Evolutionary conservation across 2,888 invertebrate species (phyloP), one percentile per base, ranked within the genome.

Genomic region (Cyclophora albipunctata): DNA sequence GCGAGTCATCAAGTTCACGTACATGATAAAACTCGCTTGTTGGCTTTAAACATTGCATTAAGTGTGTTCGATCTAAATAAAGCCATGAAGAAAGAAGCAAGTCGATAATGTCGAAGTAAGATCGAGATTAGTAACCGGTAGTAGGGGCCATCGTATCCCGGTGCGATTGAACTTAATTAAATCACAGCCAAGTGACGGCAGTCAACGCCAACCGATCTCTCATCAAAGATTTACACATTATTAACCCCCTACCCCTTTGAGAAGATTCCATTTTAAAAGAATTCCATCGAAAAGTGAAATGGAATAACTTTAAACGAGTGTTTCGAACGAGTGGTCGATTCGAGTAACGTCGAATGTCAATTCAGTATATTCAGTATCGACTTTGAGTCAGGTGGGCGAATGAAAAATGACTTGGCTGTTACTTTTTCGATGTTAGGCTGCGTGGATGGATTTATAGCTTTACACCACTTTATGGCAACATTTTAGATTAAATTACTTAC

Each of bases 101-200:
- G 20, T 20, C 20, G 20, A 20, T 20, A 2, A 20, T 20, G 20
- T 20, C 20, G 20, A 20, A 20, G 20, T 20, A 20, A 20, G 20
- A 20, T 20, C 20, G 20, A 20, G 20, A 20, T 20, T 20, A 20
- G 20, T 20, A 37, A 5, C 37, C 37, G 37, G 5, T 52, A 48
- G 55, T 55, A 55, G 37, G 45, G 45, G 42, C 37, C 33, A 40
- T 37, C 41, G 44, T 44, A 45, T 50, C 47, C 47, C 56, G 57
- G 59, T 66, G 62, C 72, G 71, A 69, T 78, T 64, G 76, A 80
- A 75, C 73, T 81, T 84, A 84, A 84, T 84, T 81, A 82, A 84
- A 83, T 81, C 75, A 70, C 71, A 63, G 67, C 62, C 64, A 63
- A 73, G 67, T 69, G 75, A 72, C 68, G 67, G 60, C 68, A 69